phyloP scores from a whole-genome alignment of 2,888 invertebrate species.

The Amitus sp. region DNA sequence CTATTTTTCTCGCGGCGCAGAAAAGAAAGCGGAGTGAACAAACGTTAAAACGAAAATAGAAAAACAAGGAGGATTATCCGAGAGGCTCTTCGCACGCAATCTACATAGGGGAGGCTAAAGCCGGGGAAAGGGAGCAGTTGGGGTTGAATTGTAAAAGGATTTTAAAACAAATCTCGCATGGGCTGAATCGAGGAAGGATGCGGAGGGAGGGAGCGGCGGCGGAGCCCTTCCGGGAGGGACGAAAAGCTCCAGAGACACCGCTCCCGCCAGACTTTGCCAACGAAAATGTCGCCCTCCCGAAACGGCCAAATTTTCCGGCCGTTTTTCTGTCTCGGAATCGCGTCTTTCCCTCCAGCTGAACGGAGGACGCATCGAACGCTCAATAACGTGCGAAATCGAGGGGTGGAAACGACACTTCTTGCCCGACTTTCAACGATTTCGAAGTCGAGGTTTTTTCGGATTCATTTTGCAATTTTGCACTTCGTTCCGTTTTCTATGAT shows the following conservation, averaged over 20 bases:
- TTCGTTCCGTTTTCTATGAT: too few relatives aligned
- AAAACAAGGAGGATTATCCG: slow-evolving; percentile 47
- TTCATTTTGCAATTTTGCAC: too few relatives aligned
- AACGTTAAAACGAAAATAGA: slow-evolving; percentile 28
- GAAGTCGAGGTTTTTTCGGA: slow-evolving; percentile 26
- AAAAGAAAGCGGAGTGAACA: slow-evolving; percentile 21
- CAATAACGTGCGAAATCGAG: slow-evolving; percentile 73
- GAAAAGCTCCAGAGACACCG: slow-evolving; percentile 11
- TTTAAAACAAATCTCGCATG: slow-evolving; percentile 64
- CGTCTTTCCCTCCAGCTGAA: slow-evolving; percentile 70
- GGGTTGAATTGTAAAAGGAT: slow-evolving; percentile 63
- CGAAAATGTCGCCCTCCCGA: slow-evolving; percentile 50
- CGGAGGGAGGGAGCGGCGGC: slow-evolving; percentile 16
- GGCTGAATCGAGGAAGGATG: slow-evolving; percentile 59
- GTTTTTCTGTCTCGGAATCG: slow-evolving; percentile 68
- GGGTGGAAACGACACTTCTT: slow-evolving; percentile 63
- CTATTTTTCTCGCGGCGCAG: slow-evolving; percentile 1
- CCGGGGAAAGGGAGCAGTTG: slow-evolving; percentile 10
- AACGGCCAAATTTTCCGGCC: too few relatives aligned
- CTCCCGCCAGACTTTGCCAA: background rate
- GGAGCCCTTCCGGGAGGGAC: slow-evolving; percentile 13
- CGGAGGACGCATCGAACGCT: slow-evolving; percentile 72
- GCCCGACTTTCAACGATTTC: slow-evolving; percentile 6
- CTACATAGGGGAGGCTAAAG: slow-evolving; percentile 48
- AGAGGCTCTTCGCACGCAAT: slow-evolving; percentile 55